Conservation (phyloP, 2,113 vertebrate genomes). For the Laticauda laticaudata region DNA sequence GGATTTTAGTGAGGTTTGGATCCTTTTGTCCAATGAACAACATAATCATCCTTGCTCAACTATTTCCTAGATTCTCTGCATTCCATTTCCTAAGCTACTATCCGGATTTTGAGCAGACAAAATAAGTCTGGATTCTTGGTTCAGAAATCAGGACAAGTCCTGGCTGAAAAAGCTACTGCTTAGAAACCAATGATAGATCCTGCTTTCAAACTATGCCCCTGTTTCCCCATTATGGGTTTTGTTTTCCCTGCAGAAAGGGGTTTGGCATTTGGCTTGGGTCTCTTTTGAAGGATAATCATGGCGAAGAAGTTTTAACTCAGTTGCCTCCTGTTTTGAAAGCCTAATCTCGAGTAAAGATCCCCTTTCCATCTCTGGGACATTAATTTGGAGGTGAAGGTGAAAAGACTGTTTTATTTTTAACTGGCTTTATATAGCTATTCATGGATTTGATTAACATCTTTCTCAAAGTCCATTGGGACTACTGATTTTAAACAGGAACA, state of each 20-base stretch:
- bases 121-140: neutral
- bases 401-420: constrained; percentile 55
- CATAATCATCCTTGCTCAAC: neutral
- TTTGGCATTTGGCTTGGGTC: neutral
- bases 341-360: neutral
- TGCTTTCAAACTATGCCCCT: neutral
- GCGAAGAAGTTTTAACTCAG: neutral
- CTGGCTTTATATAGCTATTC: constrained; percentile 45
- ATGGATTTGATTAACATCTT: constrained; percentile 48
- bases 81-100: neutral
- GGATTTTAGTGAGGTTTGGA: neutral
- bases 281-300: neutral
- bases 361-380: accelerated
- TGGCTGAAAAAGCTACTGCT: neutral
- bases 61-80: neutral
- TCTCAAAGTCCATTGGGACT: constrained; percentile 19
- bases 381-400: constrained; percentile 5
- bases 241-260: neutral
- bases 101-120: neutral
- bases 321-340: neutral
- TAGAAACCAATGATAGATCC: neutral
- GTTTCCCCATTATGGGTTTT: neutral
- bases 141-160: neutral
- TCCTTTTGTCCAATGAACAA: neutral
- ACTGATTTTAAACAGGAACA: neutral